Evolutionary conservation across 2,113 vertebrate species (phyloP), one percentile per base, ranked within the genome.

Genomic region (Meles meles): DNA sequence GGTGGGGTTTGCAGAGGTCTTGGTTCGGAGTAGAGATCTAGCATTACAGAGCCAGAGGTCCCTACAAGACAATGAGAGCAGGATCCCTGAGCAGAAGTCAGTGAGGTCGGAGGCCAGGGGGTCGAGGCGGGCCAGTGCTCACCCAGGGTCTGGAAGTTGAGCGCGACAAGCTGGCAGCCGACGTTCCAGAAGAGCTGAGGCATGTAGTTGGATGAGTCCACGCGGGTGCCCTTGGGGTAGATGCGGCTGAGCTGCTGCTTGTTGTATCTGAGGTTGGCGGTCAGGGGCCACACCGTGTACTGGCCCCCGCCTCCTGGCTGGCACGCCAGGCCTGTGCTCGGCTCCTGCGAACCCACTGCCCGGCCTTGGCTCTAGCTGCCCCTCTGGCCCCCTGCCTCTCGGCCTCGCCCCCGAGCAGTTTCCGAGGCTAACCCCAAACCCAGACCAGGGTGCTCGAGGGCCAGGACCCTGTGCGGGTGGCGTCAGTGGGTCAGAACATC

Each of bases 131-230:
- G 71, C 6, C 17, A 7, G 88, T 0, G 8, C 99, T 99, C 91
- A 99, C 99, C 99, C 3, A 99, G 98, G 17, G 99, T 99, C 98
- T 99, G 99, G 96, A 99, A 99, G 98, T 99, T 99, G n/a, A 99
- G 99, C 0, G 99, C 99, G 34, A 99, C 99, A 94, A 99, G 99
- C 98, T 99, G 99, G 97, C 99, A 99, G 80, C 99, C 99, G 0
- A 99, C 99, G 0, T 99, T 99, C 99, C 99, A 99, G 98, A 99
- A 99, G 90, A 99, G 98, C 98, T 99, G 99, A 25, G 99, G 99
- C 99, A 99, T 99, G 98, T 99, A 99, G 98, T 99, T 99, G 94
- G 99, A 99, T 23, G 99, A 99, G 97, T 99, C 99, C 90, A 99
- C 99, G 0, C 99, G 98, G 0, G 99, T 99, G 71, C 99, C 99